Conservation (phyloP, 2,888 invertebrate species). For the Syritta pipiens region DNA sequence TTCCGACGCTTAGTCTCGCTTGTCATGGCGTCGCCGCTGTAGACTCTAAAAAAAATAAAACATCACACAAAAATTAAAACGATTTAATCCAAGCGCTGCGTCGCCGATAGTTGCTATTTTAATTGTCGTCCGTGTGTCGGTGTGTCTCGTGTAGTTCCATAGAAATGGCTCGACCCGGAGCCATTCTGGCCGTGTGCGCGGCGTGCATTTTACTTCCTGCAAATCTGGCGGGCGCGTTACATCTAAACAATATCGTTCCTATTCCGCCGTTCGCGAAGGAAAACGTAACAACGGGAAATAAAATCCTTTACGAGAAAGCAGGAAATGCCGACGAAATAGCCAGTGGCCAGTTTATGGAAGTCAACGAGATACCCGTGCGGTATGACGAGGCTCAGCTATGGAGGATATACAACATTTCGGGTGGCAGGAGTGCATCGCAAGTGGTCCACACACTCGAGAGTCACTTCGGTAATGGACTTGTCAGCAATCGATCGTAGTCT, state of each 20-base stretch:
- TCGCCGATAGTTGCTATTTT: conserved; percentile 19
- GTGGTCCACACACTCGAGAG: conserved; percentile 73
- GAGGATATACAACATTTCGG: conserved; percentile 77
- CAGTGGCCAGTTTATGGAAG: conserved; percentile 66
- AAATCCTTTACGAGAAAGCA: conserved; percentile 66
- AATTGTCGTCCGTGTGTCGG: conserved; percentile 17
- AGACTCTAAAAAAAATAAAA: conserved; percentile 39
- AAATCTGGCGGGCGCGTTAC: conserved; percentile 10
- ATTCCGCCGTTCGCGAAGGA: conserved; percentile 27
- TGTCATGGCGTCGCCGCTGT: conserved; percentile 54
- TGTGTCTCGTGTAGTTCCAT: too few relatives aligned
- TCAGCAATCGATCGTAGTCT: not conserved
- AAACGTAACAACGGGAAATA: conserved; percentile 70
- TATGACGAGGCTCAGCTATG: conserved; percentile 76
- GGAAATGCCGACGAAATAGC: conserved; percentile 31
- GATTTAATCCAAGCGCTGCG: conserved; percentile 28
- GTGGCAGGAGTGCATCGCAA: conserved; percentile 64
- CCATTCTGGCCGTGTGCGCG: not conserved
- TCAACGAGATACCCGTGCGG: conserved; percentile 73
- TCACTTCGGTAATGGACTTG: conserved; percentile 72
- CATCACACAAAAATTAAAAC: conserved; percentile 6
- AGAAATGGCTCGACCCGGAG: not conserved
- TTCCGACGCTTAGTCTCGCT: conserved; percentile 73
- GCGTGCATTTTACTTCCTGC: conserved; percentile 14
- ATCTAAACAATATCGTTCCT: conserved; percentile 6